Evolutionary conservation across 2,113 vertebrate species (phyloP).

Genomic region (Pogona vitticeps): DNA sequence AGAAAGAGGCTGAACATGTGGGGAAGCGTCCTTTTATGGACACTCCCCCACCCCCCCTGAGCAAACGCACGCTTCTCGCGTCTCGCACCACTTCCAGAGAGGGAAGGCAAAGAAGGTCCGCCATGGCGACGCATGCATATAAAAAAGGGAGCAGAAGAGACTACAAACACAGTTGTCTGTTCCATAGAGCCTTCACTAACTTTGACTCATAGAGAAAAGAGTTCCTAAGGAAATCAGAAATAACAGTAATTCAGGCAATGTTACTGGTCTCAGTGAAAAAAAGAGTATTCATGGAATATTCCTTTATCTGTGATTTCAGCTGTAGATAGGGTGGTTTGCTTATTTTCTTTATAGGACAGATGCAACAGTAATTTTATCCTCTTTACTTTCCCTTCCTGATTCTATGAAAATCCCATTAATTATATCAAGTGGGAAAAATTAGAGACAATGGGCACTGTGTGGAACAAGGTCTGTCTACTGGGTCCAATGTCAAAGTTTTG

Average conservation of each 20-base stretch:
- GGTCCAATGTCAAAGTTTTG: background rate
- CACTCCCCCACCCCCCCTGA: too few relatives aligned
- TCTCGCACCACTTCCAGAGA: too few relatives aligned
- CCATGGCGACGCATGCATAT: too few relatives aligned
- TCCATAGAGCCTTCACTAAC: slow-evolving; percentile 27
- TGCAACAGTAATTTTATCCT: background rate
- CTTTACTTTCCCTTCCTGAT: background rate
- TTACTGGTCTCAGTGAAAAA: slow-evolving; percentile 46
- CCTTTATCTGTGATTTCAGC: background rate
- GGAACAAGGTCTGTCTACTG: background rate
- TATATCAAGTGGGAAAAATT: background rate
- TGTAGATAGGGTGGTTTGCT: background rate
- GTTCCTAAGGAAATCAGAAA: slow-evolving; percentile 64
- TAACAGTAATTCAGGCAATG: slow-evolving; percentile 33
- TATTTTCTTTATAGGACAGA: background rate
- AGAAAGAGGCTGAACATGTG: too few relatives aligned
- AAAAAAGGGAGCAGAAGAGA: background rate
- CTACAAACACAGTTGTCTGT: background rate
- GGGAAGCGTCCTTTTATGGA: too few relatives aligned
- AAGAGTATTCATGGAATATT: slow-evolving; percentile 14
- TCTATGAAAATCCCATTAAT: background rate
- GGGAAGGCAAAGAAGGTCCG: too few relatives aligned
- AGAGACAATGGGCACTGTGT: accelerated
- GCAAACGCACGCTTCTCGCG: too few relatives aligned
- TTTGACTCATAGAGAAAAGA: background rate